Base-by-base conservation (phyloP, 2,797 vertebrate genomes). In the Tokudaia muenninki region DNA sequence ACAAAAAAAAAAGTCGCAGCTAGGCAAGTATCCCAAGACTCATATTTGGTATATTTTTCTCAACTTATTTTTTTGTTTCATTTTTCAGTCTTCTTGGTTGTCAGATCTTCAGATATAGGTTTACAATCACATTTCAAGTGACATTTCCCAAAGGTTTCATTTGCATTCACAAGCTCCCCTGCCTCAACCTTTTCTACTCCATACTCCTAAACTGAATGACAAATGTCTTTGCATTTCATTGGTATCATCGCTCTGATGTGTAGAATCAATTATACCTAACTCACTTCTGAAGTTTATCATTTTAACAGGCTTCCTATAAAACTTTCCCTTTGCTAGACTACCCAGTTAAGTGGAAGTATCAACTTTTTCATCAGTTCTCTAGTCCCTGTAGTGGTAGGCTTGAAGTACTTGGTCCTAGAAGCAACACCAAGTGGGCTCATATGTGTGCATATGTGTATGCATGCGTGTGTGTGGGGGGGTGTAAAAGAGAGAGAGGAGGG, bases 111-210 rank as follows among this genome's bases (percentile, higher is more conserved):
- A 94, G 91, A 61, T 90, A 88, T 22, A 97, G 87, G 63, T 96
- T 82, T 92, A 67, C 72, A 93, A 91, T 80, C 88, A 94, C 83
- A 37, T 92, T 93, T 94, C 93, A 93, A 93, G 65, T 96, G 96
- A 94, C 78, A 83, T 97, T 94, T 98, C 95, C 87, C 94, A 96
- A 90, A 97, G 95, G 84, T 70, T 96, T 95, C 50, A 82, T 94
- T 90, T 97, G 87, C 77, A 50, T 97, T n/a, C 55, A 80, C 84
- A 80, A 95, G 34, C n/a, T 90, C 77, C 91, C 72, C 95, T 94
- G 84, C 94, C 92, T 98, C 59, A 61, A 75, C 41, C 74, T 94
- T 91, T 91, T 94, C 87, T 17, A 29, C 7, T 82, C 19, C 17
- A 22, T 52, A 63, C 29, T 94, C 41, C 24, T 86, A 91, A 96